phyloP scores from a whole-genome alignment of 2,113 vertebrate species.

The Antigone vipio region DNA sequence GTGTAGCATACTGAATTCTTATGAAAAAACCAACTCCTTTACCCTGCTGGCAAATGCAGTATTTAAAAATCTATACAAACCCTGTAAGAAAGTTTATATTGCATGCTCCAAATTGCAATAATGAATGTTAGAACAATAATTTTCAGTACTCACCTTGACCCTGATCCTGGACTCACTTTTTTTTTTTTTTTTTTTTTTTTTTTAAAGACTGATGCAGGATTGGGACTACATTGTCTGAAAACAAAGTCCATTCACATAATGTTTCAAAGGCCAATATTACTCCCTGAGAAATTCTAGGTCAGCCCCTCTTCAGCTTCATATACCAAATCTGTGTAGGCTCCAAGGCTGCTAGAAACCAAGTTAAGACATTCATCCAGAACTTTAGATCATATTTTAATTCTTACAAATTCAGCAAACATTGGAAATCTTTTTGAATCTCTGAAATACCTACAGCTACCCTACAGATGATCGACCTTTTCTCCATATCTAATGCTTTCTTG shows the following conservation, averaged over 20 bases:
- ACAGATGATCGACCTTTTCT: not conserved
- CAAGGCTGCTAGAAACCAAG: not conserved
- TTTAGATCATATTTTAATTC: not conserved
- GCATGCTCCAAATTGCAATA: not conserved
- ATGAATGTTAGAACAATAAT: not conserved
- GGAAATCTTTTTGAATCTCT: not conserved
- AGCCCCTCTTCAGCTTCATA: not conserved
- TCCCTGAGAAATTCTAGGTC: not conserved
- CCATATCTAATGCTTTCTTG: not conserved
- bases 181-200: not conserved
- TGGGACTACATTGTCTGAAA: not conserved
- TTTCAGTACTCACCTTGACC: not conserved
- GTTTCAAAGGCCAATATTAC: not conserved
- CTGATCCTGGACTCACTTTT: not conserved
- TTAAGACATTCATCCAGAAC: not conserved
- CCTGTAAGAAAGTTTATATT: not conserved
- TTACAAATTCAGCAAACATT: not conserved
- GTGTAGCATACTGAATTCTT: not conserved
- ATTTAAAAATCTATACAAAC: not conserved
- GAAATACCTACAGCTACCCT: not conserved
- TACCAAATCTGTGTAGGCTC: fast-evolving
- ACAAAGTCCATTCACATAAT: not conserved
- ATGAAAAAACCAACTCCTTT: not conserved
- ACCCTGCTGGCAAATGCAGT: not conserved
- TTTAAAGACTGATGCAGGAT: not conserved